Evolutionary conservation across 2,888 invertebrate species (phyloP).

Genomic region (Bellardia bayeri): DNA sequence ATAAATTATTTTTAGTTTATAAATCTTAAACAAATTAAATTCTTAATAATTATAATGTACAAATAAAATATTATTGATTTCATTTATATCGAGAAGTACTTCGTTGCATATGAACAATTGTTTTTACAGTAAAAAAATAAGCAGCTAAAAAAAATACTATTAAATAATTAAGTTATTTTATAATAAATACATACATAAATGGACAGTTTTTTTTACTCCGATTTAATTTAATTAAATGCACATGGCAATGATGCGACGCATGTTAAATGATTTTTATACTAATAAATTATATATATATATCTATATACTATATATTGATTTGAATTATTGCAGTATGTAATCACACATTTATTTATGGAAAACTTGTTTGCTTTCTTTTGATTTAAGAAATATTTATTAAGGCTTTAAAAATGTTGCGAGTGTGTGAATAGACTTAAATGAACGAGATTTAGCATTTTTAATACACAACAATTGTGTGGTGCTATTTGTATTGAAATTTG

Average conservation of each 20-base stretch:
- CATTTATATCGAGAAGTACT: constrained; percentile 39
- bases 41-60: constrained; percentile 38
- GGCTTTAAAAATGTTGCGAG: neutral
- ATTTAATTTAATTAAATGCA: constrained; percentile 53
- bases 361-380: constrained; percentile 18
- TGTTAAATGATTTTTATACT: neutral
- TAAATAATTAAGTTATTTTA: constrained; percentile 29
- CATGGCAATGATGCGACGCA: constrained; percentile 21
- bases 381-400: constrained; percentile 10
- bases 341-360: constrained; percentile 32
- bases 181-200: constrained; percentile 50
- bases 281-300: neutral
- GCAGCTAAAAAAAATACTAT: constrained; percentile 1
- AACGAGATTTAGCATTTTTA: constrained; percentile 1
- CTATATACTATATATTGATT: constrained; percentile 37
- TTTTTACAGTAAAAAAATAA: constrained; percentile 16
- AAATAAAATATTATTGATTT: constrained; percentile 39
- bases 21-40: constrained; percentile 44
- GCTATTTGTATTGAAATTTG: neutral
- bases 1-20: constrained; percentile 47
- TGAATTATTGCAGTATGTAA: constrained; percentile 1
- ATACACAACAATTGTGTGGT: neutral
- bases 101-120: constrained; percentile 59
- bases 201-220: constrained; percentile 17
- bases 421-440: neutral